Base-by-base conservation (phyloP, 2,113 vertebrate genomes). In the Butastur rufipennis region DNA sequence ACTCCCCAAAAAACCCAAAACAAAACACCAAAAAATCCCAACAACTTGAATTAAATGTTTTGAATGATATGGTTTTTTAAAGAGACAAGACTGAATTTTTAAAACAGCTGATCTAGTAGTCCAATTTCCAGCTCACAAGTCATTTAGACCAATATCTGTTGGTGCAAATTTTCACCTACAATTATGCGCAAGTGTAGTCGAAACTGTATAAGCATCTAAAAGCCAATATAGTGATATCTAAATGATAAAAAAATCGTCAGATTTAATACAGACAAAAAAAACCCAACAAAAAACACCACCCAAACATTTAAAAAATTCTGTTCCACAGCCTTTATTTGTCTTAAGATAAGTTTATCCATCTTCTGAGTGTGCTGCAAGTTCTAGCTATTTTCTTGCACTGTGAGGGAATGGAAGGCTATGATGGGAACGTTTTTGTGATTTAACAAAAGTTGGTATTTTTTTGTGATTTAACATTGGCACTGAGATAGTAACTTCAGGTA, bases 1-100 rank as follows among this genome's bases (percentile, higher is more conserved):
- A 13, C 48, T 8, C 4, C 48, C 23, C 23, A 25, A 13, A 42
- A 0, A 36, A 23, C 14, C 14, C 16, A 27, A 29, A 10, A 7
- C 6, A 16, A 34, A 31, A 26, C 16, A 31, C n/a, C 16, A 65
- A 32, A 52, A 72, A 23, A 50, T 89, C 13, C 23, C 13, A 85
- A 5, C 7, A 61, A 53, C 5, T 36, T 38, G 15, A 67, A 23
- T 62, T 23, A 50, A 32, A 23, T 45, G 9, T 3, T 85, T 72
- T 78, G 16, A 47, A 32, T 18, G 3, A 26, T 21, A 19, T 1
- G 1, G 2, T 5, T 50, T 67, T 85, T 74, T 52, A 47, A 77
- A 47, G 66, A 86, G 34, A 56, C 43, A 67, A 86, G 32, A 50
- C 6, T n/a, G 67, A 81, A 26, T 73, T 89, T 62, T 79, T 34